phyloP scores from a whole-genome alignment of 2,888 invertebrate genomes.

The Harpalus rubripes region DNA sequence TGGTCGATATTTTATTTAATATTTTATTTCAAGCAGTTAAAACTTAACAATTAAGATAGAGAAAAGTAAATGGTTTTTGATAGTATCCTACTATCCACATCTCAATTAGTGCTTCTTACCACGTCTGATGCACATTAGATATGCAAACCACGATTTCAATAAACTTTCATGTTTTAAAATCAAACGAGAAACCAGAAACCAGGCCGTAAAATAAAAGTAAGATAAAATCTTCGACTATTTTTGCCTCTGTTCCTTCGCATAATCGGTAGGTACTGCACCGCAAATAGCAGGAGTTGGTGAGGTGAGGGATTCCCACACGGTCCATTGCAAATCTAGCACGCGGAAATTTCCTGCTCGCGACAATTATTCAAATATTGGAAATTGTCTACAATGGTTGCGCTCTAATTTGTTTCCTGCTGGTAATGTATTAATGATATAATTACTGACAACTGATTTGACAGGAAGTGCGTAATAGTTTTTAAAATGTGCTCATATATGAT shows the following conservation, averaged over 20 bases:
- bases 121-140: constrained; percentile 24
- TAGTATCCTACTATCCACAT: constrained; percentile 7
- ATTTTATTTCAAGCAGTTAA: no score
- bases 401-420: not conserved
- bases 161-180: constrained; percentile 46
- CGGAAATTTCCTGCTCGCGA: constrained; percentile 21
- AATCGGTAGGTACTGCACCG: not conserved
- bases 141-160: constrained; percentile 47
- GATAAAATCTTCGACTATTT: constrained; percentile 31
- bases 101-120: constrained; percentile 26
- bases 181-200: constrained; percentile 48
- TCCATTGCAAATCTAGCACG: not conserved
- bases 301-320: constrained; percentile 10
- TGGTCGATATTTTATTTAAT: no score
- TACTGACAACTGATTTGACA: not conserved
- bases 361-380: not conserved
- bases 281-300: not conserved
- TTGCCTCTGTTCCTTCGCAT: not conserved
- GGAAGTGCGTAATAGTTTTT: no score
- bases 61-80: no score
- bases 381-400: not conserved
- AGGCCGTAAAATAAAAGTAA: constrained; percentile 43
- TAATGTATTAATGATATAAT: not conserved
- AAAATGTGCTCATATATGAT: no score
- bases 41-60: no score